These are phyloP conservation scores for Cerceris rybyensis DNA, from an alignment of 2,888 invertebrate species.

Conservation along the genomic window DNA sequence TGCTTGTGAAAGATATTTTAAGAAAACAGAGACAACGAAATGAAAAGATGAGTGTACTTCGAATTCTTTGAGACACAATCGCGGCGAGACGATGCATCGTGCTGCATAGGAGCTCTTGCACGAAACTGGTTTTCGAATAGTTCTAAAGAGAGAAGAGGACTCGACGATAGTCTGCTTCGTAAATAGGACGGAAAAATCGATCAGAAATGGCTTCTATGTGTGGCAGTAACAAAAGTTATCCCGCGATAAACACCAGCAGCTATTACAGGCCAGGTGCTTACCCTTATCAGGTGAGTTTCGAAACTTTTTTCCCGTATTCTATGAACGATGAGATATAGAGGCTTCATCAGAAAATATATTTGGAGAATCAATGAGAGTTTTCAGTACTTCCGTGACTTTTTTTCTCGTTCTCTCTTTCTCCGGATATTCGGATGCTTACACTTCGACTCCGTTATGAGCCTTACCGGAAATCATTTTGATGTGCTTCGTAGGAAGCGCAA, in stretches of 20 bases:
- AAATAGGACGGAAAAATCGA: conserved; percentile 16
- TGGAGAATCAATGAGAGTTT: conserved; percentile 1
- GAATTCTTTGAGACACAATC: no score
- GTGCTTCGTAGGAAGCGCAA: conserved; percentile 24
- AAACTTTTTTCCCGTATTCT: not conserved
- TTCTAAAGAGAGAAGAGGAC: conserved; percentile 18
- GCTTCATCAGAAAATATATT: not conserved
- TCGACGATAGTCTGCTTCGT: conserved; percentile 1
- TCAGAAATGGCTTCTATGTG: conserved; percentile 86
- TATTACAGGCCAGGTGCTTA: conserved; percentile 83
- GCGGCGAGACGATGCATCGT: no score
- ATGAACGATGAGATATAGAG: not conserved
- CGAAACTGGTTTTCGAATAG: not conserved
- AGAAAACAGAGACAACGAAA: no score
- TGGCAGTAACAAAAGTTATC: conserved; percentile 86
- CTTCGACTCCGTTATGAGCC: conserved; percentile 37
- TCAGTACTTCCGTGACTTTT: not conserved
- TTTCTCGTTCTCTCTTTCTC: not conserved
- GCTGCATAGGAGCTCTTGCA: no score
- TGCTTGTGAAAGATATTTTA: no score
- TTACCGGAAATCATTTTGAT: conserved; percentile 50
- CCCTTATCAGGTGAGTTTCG: conserved; percentile 79
- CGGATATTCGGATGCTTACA: conserved; percentile 49
- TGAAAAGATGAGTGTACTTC: no score
- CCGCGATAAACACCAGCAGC: conserved; percentile 85